Percentiles rank a stretch among this genome's conserved stretches.
Evolutionary conservation across 2,888 invertebrate species (phyloP).

Genomic region (Aproaerema taeniolella): DNA sequence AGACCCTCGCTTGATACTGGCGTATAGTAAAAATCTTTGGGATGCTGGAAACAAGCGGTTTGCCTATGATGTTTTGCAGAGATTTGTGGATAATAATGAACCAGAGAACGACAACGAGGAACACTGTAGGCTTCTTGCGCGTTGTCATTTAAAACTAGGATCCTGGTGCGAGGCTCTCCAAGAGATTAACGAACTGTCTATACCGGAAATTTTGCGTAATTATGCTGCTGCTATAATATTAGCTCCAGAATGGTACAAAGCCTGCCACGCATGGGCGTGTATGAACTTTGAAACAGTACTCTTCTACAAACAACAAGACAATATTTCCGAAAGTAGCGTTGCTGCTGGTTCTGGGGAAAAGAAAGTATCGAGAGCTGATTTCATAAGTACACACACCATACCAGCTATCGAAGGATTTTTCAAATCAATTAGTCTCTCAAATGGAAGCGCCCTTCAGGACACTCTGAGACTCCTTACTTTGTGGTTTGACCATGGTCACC

Average conservation of each 20-base stretch:
- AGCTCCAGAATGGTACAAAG: constrained; percentile 95
- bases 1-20: constrained; percentile 92
- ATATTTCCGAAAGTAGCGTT: constrained; percentile 60
- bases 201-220: constrained; percentile 84
- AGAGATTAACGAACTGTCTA: constrained; percentile 88
- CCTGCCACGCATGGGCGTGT: constrained; percentile 98
- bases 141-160: constrained; percentile 95
- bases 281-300: constrained; percentile 97
- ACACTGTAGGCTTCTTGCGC: constrained; percentile 79
- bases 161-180: constrained; percentile 95
- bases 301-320: constrained; percentile 76
- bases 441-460: constrained; percentile 96
- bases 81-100: constrained; percentile 81
- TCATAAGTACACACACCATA: constrained; percentile 82
- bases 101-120: constrained; percentile 73
- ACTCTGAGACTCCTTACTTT: constrained; percentile 94
- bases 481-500: constrained; percentile 99
- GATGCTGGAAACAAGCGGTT: constrained; percentile 86
- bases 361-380: constrained; percentile 60
- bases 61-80: constrained; percentile 87
- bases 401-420: constrained; percentile 97
- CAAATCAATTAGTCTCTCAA: constrained; percentile 93
- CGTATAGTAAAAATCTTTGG: constrained; percentile 98
- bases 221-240: constrained; percentile 90
- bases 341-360: constrained; percentile 64